phyloP scores from a whole-genome alignment of 92 coral and sea anemone species.

The Zoanthus sansibaricus region DNA sequence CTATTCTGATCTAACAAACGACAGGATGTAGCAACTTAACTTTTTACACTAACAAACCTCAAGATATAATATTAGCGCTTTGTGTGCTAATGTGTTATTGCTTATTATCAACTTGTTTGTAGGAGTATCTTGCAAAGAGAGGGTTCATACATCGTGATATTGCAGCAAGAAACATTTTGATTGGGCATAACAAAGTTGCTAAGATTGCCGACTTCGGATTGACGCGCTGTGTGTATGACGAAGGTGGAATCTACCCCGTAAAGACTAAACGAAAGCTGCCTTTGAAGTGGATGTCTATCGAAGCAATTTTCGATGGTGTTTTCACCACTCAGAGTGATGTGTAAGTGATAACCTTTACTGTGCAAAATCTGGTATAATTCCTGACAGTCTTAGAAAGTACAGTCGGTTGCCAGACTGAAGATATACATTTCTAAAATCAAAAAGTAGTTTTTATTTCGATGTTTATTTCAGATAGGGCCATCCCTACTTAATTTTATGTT shows the following conservation, averaged over 20 bases:
- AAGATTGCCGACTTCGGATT: slow-evolving; percentile 42
- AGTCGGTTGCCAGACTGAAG: too few relatives aligned
- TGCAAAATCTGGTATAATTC: too few relatives aligned
- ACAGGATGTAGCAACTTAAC: too few relatives aligned
- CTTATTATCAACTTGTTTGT: background rate
- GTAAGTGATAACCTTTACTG: background rate
- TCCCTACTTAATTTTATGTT: too few relatives aligned
- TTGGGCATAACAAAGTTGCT: slow-evolving; percentile 43
- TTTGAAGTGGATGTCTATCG: slow-evolving; percentile 37
- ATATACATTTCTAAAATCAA: too few relatives aligned
- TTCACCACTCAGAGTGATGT: slow-evolving; percentile 41
- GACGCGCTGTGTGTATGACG: slow-evolving; percentile 36
- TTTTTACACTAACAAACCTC: too few relatives aligned
- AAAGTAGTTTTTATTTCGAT: too few relatives aligned
- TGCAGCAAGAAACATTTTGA: slow-evolving; percentile 37
- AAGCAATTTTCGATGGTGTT: slow-evolving; percentile 32
- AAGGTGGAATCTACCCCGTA: slow-evolving; percentile 24
- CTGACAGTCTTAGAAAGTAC: too few relatives aligned
- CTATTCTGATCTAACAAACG: too few relatives aligned
- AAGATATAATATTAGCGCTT: too few relatives aligned
- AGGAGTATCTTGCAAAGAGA: slow-evolving; percentile 42
- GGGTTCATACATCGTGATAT: slow-evolving; percentile 38
- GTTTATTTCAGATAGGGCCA: too few relatives aligned
- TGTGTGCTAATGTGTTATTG: too few relatives aligned
- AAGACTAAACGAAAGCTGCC: slow-evolving; percentile 37